These are phyloP conservation scores for Chrysodeixis includens DNA, from an alignment of 2,888 invertebrate genomes.

Conservation along the genomic window DNA sequence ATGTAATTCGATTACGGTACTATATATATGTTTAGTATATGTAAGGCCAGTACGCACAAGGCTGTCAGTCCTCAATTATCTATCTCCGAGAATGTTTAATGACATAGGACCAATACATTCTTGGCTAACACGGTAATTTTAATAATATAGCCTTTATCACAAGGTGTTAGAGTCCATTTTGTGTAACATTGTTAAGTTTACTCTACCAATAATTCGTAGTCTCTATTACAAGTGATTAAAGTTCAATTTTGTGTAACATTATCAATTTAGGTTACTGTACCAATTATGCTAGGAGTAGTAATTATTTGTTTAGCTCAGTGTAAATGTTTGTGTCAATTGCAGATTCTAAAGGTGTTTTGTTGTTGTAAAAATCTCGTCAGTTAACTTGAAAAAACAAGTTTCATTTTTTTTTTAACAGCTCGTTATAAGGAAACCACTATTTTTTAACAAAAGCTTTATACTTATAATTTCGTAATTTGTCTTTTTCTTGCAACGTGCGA, in stretches of 20 bases:
- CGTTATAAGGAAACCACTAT: too few relatives aligned
- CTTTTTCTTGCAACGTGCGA: too few relatives aligned
- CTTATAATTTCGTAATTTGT: too few relatives aligned
- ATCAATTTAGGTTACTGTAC: not conserved
- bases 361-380: not conserved
- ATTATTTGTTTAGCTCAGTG: not conserved
- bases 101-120: slow-evolving; percentile 4
- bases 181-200: not conserved
- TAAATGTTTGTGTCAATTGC: not conserved
- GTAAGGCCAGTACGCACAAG: not conserved
- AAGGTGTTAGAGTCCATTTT: not conserved
- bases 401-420: too few relatives aligned
- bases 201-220: not conserved
- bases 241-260: not conserved
- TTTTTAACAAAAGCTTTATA: too few relatives aligned
- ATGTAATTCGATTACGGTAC: not conserved
- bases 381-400: too few relatives aligned
- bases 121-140: not conserved
- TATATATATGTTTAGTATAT: not conserved
- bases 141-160: not conserved
- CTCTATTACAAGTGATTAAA: not conserved
- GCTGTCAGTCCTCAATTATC: not conserved
- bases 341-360: not conserved
- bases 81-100: slow-evolving; percentile 2
- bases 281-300: not conserved